Base-by-base conservation (phyloP, 2,113 vertebrate species). In the Chaenocephalus aceratus region DNA sequence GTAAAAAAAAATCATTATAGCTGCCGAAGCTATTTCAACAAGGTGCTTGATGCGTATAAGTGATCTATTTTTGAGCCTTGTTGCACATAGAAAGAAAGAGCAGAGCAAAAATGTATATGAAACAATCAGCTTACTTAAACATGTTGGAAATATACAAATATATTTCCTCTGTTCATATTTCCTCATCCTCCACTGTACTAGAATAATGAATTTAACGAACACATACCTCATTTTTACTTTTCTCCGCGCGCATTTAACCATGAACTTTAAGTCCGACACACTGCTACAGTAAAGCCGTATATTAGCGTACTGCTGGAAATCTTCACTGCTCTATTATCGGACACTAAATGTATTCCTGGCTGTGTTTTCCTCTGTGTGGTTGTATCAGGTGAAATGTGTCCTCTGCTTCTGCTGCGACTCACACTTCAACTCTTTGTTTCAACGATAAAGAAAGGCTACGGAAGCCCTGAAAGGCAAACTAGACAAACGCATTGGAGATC, bases 1-100 rank as follows among this genome's bases (percentile, higher is more conserved):
- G 0, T 41, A 23, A n/a, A 54, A 53, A 53, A 74, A 14, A 73
- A 6, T 61, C 61, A 69, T 72, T 63, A 74, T 58, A 79, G 86
- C 83, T 77, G 88, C 82, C 41, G 52, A 80, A 44, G 78, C 80
- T 84, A 53, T 77, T 80, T 83, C 80, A 88, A 90, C 81, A 67
- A 84, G 87, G 92, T 92, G 92, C 91, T 93, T 87, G 82, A 85
- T 91, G 83, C 91, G 88, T 72, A 83, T 89, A 85, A 84, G 13
- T 78, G 59, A 90, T 70, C 75, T 88, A 71, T 90, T 88, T 89
- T 89, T 88, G 74, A 92, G 89, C 86, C 85, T 91, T 73, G 86
- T 89, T 89, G 88, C 92, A 83, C 78, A 84, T 85, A 71, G 82
- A 85, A 82, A 71, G 82, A 85, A 80, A 85, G 72, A 85, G 83